Evolutionary conservation across 2,113 vertebrate genomes (phyloP).

Genomic region (Microcebus griseorufus): DNA sequence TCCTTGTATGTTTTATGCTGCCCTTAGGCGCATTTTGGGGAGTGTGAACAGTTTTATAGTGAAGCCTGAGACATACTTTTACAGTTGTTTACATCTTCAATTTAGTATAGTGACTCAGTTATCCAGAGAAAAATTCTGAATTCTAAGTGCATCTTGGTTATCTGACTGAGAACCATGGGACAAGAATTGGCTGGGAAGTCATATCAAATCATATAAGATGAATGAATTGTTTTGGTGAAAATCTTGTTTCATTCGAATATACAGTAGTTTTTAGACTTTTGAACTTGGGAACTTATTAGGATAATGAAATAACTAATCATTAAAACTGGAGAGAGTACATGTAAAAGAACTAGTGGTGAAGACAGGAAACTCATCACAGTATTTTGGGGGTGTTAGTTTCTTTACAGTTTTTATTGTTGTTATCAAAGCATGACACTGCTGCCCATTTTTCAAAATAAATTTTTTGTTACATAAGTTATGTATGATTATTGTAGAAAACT

Average conservation of each 20-base stretch:
- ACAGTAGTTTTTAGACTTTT: neutral
- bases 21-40: neutral
- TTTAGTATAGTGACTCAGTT: neutral
- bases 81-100: neutral
- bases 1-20: neutral
- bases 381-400: neutral
- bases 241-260: neutral
- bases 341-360: neutral
- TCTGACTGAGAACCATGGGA: neutral
- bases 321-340: neutral
- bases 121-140: neutral
- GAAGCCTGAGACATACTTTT: neutral
- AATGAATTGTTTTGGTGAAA: neutral
- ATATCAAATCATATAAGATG: neutral
- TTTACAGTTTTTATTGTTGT: neutral
- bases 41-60: neutral
- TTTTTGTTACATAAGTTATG: neutral
- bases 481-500: constrained; percentile 1
- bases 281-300: neutral
- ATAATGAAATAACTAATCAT: neutral
- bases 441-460: constrained; percentile 16
- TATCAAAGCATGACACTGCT: neutral
- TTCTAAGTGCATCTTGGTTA: neutral
- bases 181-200: neutral
- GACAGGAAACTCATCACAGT: neutral